phyloP scores from a whole-genome alignment of 2,113 vertebrate genomes.

The Eulacestoma nigropectus region DNA sequence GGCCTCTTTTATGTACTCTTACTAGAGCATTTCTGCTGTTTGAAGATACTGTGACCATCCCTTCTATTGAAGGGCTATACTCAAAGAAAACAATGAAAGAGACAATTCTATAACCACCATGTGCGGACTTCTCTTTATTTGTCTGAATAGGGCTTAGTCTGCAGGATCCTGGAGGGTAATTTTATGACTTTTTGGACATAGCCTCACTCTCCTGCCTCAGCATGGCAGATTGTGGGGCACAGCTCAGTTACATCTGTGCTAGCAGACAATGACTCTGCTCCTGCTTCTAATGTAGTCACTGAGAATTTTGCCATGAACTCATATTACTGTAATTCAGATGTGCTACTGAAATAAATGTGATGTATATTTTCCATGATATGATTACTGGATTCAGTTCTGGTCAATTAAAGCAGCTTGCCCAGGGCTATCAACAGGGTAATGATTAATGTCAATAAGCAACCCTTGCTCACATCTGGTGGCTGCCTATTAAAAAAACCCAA shows the following conservation, averaged over 20 bases:
- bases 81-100: background rate
- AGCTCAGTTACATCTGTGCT: background rate
- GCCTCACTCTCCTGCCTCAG: background rate
- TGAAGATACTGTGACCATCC: background rate
- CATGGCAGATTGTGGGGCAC: background rate
- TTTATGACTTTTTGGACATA: background rate
- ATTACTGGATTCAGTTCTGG: constrained; percentile 57
- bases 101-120: background rate
- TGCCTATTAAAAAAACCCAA: background rate
- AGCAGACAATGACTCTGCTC: background rate
- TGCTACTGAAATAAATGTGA: constrained; percentile 40
- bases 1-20: background rate
- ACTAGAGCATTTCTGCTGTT: background rate
- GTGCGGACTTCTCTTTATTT: background rate
- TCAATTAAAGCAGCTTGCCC: constrained; percentile 47
- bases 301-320: constrained; percentile 1
- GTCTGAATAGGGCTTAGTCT: background rate
- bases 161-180: background rate
- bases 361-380: constrained; percentile 46
- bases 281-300: background rate
- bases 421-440: constrained; percentile 34
- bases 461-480: constrained; percentile 27
- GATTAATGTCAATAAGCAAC: constrained; percentile 42
- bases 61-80: background rate
- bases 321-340: constrained; percentile 19